Evolutionary conservation across 2,888 invertebrate genomes (phyloP), one percentile per base, ranked within the genome.

Genomic region (Nezara viridula): DNA sequence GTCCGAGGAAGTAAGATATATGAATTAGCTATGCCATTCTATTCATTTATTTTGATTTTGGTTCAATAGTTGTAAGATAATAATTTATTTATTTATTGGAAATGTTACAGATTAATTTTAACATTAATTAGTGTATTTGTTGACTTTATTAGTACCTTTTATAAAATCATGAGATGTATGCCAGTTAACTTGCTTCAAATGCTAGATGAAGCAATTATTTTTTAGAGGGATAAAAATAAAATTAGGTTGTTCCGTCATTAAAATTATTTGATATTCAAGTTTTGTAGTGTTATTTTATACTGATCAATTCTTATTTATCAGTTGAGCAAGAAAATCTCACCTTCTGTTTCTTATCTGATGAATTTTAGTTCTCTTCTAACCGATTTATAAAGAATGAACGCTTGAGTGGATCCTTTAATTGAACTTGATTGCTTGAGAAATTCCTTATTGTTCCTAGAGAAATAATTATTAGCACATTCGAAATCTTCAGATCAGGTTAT

Each of bases 1-100:
- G 95, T 97, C 14, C 94, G 96, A 92, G 93, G 93, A 91, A 96
- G 96, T 96, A 93, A 94, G 96, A 3, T 21, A 6, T 32, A 37
- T 73, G 9, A 37, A 32, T 95, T 91, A 66, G 16, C 27, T 24
- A 7, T 14, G 16, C 3, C 19, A 21, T 50, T 21, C 21, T 50
- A 90, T 88, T 73, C 73, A n/a, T 49, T 16, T 60, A 40, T 37
- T n/a, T 2, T n/a, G n/a, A n/a, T 55, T n/a, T 12, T 55, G 9
- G 1, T 55, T 55, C 24, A n/a, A 27, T 52, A 24, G 19, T 44
- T 55, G 0, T 40, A n/a, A 21, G n/a, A n/a, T n/a, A n/a, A n/a
- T 3, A 40, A 47, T 27, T 44, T 85, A 85, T 47, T 19, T 19
- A 12, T 19, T 85, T 85, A 21, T 40, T 0, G 40, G 24, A n/a